Conservation (phyloP, 2,888 invertebrate genomes). For the Dioctria rufipes region DNA sequence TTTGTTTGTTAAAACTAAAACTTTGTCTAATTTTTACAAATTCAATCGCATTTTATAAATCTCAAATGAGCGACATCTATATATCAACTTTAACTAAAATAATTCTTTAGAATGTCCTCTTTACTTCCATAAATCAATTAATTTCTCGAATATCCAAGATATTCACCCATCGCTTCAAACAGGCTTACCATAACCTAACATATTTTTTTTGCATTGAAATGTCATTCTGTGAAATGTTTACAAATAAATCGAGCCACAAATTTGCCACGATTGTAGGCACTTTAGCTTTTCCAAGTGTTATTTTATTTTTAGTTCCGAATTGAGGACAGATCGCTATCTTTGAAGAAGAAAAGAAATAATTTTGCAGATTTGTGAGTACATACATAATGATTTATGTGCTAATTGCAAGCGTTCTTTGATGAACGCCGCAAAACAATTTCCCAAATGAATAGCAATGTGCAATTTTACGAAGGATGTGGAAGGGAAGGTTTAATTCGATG, state of each 20-base stretch:
- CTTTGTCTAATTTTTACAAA: too few relatives aligned
- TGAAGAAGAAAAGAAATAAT: neutral
- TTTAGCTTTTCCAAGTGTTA: too few relatives aligned
- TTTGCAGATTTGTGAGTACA: neutral
- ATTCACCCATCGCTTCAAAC: too few relatives aligned
- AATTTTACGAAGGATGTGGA: constrained; percentile 76
- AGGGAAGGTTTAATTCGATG: constrained; percentile 85
- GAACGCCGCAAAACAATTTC: neutral
- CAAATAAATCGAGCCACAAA: neutral
- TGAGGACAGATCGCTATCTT: neutral
- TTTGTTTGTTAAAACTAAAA: too few relatives aligned
- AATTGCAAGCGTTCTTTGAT: neutral
- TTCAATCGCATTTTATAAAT: too few relatives aligned
- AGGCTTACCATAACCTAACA: too few relatives aligned
- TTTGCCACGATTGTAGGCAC: neutral
- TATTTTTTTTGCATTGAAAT: neutral
- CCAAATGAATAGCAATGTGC: constrained; percentile 44
- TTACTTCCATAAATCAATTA: too few relatives aligned
- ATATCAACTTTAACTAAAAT: too few relatives aligned
- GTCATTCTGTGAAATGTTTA: neutral
- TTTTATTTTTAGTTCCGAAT: too few relatives aligned
- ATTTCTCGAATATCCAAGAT: too few relatives aligned
- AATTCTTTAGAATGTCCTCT: too few relatives aligned
- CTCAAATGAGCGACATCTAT: too few relatives aligned
- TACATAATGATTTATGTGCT: neutral